Conservation (phyloP, 1,140 invertebrate species). For the Vollenhovia emeryi region DNA sequence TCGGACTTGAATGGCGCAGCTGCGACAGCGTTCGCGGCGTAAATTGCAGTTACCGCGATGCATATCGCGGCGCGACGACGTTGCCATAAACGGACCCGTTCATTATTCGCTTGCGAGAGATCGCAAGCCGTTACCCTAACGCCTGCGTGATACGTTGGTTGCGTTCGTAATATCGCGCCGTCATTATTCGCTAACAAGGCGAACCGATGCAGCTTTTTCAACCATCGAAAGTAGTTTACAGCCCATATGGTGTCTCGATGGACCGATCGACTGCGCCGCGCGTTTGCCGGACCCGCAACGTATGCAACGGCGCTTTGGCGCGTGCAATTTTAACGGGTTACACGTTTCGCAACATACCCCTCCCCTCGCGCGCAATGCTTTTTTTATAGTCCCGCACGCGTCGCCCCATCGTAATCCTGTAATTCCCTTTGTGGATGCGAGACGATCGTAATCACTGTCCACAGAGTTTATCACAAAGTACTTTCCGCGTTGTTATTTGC, state of each 20-base stretch:
- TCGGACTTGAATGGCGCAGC: conserved; percentile 16
- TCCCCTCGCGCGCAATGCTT: neutral
- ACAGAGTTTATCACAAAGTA: conserved; percentile 31
- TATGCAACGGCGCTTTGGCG: neutral
- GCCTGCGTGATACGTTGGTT: conserved; percentile 28
- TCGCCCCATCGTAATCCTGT: conserved; percentile 18
- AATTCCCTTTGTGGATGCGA: conserved; percentile 36
- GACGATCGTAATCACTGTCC: conserved; percentile 25
- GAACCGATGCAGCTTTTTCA: conserved; percentile 68
- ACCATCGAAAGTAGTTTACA: conserved; percentile 68
- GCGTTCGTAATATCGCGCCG: conserved; percentile 47
- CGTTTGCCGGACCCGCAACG: neutral
- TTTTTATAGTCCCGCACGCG: conserved; percentile 25
- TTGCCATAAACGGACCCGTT: neutral
- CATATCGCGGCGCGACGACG: conserved; percentile 19
- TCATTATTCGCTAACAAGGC: conserved; percentile 69
- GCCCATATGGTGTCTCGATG: conserved; percentile 73
- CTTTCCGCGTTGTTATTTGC: conserved; percentile 18
- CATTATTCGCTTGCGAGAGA: conserved; percentile 48
- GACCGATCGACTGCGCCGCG: conserved; percentile 33
- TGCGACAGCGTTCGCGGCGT: neutral
- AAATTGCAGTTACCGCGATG: conserved; percentile 26
- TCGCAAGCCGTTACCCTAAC: conserved; percentile 51
- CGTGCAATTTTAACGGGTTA: conserved; percentile 53
- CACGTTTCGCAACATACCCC: conserved; percentile 24